These are phyloP conservation scores for Hyalella azteca DNA, from an alignment of 2,888 invertebrate species.

Conservation along the genomic window DNA sequence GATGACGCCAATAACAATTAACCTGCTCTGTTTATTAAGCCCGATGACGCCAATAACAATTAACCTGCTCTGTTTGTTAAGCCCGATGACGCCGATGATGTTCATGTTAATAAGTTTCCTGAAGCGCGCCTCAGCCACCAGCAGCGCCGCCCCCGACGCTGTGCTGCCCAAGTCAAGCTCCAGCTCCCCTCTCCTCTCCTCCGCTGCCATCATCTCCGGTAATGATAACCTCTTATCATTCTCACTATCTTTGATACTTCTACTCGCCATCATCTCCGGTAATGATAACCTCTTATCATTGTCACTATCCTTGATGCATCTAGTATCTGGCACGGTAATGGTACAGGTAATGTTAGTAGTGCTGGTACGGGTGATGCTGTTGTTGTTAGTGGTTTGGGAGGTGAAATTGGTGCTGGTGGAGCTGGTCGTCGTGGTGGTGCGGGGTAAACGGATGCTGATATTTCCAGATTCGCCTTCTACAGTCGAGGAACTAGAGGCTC, in stretches of 20 bases:
- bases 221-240: slow-evolving; percentile 43
- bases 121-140: slow-evolving; percentile 56
- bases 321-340: slow-evolving; percentile 50
- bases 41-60: slow-evolving; percentile 57
- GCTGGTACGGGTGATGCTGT: not conserved
- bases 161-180: slow-evolving; percentile 48
- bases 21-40: slow-evolving; percentile 56
- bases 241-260: too few species aligned
- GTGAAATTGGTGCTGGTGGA: not conserved
- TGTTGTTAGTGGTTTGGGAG: not conserved
- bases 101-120: slow-evolving; percentile 58
- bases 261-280: slow-evolving; percentile 54
- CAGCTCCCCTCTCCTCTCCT: slow-evolving; percentile 55
- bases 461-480: not conserved
- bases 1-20: too few species aligned
- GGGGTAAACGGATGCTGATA: not conserved
- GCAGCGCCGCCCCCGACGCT: slow-evolving; percentile 46
- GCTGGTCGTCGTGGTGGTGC: not conserved
- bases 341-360: not conserved
- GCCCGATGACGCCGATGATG: slow-evolving; percentile 56
- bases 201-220: slow-evolving; percentile 54
- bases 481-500: not conserved
- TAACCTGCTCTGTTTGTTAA: slow-evolving; percentile 57
- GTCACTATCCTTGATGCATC: too few species aligned
- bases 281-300: slow-evolving; percentile 43